A percentile compares a stretch with the other conserved stretches of the same genome.
Evolutionary conservation across 2,113 vertebrate genomes (phyloP).

Genomic region (Notiomystis cincta): DNA sequence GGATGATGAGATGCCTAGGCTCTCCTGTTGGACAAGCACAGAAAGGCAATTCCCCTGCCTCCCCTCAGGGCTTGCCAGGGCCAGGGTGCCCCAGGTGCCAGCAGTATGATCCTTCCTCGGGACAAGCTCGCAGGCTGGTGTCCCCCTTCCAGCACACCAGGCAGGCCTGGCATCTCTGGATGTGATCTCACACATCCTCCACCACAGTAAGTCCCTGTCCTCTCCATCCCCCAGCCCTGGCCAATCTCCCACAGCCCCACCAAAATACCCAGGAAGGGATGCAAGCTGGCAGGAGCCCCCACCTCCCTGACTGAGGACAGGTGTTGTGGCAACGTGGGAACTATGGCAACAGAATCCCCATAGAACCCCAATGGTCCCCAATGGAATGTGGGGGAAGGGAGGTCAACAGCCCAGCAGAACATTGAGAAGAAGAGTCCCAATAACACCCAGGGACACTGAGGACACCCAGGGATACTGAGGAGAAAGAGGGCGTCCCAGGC

Average conservation of each 20-base stretch:
- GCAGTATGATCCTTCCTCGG: fast-evolving
- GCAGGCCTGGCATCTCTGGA: not conserved
- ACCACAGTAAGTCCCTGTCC: not conserved
- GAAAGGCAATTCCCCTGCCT: not conserved
- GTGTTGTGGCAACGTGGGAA: fast-evolving
- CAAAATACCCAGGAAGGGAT: not conserved
- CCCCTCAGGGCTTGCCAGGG: not conserved
- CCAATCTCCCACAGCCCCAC: not conserved
- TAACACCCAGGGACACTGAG: not conserved
- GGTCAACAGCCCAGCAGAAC: not conserved
- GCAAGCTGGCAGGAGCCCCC: not conserved
- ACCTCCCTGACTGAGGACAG: not conserved
- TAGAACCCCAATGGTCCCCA: not conserved
- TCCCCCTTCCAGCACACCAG: fast-evolving
- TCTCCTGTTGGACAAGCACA: not conserved
- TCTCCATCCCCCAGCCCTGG: not conserved
- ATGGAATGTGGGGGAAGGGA: fast-evolving
- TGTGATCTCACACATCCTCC: not conserved
- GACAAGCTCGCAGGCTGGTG: fast-evolving
- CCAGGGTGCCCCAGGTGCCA: not conserved
- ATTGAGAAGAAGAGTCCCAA: not conserved
- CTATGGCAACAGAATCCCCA: not conserved
- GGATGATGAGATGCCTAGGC: not conserved
- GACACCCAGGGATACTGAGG: not conserved
- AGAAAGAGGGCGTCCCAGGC: not conserved